These are phyloP conservation scores for Synodontis membranacea DNA, from an alignment of 2,113 vertebrate species.

Conservation along the genomic window DNA sequence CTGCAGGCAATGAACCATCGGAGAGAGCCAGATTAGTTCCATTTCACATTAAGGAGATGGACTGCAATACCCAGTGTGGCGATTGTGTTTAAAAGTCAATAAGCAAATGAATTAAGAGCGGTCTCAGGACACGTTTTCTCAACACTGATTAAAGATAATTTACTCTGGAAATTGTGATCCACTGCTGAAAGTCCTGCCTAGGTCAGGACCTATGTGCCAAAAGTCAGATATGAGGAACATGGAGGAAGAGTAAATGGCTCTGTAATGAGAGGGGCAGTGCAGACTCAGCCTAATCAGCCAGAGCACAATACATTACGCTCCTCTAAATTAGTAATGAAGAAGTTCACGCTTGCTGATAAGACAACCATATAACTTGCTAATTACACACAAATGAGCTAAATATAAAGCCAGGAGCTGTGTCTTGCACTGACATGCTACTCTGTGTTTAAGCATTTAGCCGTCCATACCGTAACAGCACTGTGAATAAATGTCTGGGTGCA, in stretches of 20 bases:
- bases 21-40: constrained; percentile 22
- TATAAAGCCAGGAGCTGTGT: neutral
- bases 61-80: constrained; percentile 20
- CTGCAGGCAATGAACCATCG: constrained; percentile 17
- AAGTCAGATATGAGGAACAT: constrained; percentile 14
- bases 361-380: constrained; percentile 30
- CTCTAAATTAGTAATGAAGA: constrained; percentile 47
- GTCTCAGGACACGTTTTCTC: constrained; percentile 15
- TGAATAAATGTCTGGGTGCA: neutral
- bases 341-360: constrained; percentile 25
- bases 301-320: constrained; percentile 32
- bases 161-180: neutral
- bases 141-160: constrained; percentile 32
- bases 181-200: neutral
- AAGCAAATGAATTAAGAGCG: constrained; percentile 26
- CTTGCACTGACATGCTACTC: neutral
- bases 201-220: constrained; percentile 10
- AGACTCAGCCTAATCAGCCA: constrained; percentile 36
- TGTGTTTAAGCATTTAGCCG: neutral
- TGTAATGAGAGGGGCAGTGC: constrained; percentile 40
- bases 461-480: neutral
- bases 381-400: constrained; percentile 13
- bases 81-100: constrained; percentile 41
- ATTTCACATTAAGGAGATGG: constrained; percentile 32
- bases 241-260: constrained; percentile 23